phyloP scores from a whole-genome alignment of 2,797 vertebrate genomes.

The Toxotes lorentzi region DNA sequence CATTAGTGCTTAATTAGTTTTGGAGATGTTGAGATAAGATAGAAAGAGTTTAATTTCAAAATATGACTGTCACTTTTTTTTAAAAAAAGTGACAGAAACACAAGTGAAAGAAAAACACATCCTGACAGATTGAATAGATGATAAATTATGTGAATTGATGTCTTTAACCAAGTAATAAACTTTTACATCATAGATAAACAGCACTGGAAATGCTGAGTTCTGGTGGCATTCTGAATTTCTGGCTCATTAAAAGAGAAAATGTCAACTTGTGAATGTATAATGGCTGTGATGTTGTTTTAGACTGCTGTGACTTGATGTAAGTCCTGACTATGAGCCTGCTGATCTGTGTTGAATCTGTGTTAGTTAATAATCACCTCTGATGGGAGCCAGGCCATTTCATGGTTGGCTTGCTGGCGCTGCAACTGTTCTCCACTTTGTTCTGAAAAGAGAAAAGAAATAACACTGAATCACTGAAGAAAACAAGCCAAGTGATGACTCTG shows the following conservation, averaged over 20 bases:
- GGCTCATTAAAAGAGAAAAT: neutral
- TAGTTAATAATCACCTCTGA: conserved; percentile 57
- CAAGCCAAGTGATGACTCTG: conserved; percentile 15
- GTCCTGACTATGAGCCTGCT: conserved; percentile 32
- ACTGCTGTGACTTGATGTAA: conserved; percentile 34
- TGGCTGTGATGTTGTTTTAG: conserved; percentile 4
- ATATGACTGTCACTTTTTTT: conserved; percentile 35
- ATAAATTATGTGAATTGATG: conserved; percentile 9
- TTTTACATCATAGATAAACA: conserved; percentile 1
- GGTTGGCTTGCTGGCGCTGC: conserved; percentile 46
- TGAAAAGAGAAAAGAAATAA: conserved; percentile 32
- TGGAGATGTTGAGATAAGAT: conserved; percentile 57
- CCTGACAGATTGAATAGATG: neutral
- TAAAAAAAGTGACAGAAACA: conserved; percentile 21
- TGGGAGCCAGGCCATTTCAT: conserved; percentile 59
- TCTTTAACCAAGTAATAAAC: conserved; percentile 5
- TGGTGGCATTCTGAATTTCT: neutral
- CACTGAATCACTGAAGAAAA: conserved; percentile 43
- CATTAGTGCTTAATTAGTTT: conserved; percentile 76
- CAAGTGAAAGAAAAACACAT: neutral
- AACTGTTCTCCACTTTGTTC: conserved; percentile 49
- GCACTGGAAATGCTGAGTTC: neutral
- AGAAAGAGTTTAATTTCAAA: conserved; percentile 42
- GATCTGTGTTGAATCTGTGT: conserved; percentile 42
- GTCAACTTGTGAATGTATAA: conserved; percentile 1